These are phyloP conservation scores for Troides oblongomaculatus DNA, from an alignment of 2,888 invertebrate species.

Conservation along the genomic window DNA sequence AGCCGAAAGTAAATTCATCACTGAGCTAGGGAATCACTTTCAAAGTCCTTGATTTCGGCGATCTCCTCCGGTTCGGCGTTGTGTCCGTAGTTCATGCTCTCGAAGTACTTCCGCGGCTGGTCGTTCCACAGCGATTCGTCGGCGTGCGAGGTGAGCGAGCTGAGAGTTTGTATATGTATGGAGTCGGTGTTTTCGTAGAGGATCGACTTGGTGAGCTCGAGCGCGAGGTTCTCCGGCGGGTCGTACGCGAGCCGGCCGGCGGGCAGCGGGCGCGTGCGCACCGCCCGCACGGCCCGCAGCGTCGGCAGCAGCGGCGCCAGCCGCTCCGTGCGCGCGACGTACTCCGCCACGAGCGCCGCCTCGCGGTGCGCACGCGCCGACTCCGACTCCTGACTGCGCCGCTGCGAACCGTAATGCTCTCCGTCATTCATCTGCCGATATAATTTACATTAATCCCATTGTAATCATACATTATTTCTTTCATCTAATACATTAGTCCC, in stretches of 20 bases:
- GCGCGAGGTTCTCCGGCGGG: conserved; percentile 59
- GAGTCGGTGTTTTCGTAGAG: conserved; percentile 66
- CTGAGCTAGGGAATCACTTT: conserved; percentile 59
- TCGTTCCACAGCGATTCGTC: conserved; percentile 80
- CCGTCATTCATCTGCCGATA: conserved; percentile 34
- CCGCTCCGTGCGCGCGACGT: conserved; percentile 60
- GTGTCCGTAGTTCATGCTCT: conserved; percentile 82
- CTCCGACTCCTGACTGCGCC: conserved; percentile 34
- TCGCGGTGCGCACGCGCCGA: conserved; percentile 28
- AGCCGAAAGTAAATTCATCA: conserved; percentile 16
- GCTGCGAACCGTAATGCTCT: conserved; percentile 18
- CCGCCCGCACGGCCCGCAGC: conserved; percentile 34
- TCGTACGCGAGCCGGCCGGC: conserved; percentile 49
- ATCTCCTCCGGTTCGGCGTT: conserved; percentile 32
- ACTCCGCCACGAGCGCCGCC: conserved; percentile 55
- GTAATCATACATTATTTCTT: too few relatives aligned
- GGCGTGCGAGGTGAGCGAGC: conserved; percentile 48
- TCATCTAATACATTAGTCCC: too few relatives aligned
- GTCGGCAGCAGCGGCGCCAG: conserved; percentile 55
- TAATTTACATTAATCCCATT: background rate
- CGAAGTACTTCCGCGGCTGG: conserved; percentile 81
- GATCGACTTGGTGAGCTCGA: conserved; percentile 54
- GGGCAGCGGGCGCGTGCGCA: conserved; percentile 40
- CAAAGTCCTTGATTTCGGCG: conserved; percentile 45
- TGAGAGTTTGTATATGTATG: conserved; percentile 44